Evolutionary conservation across 2,113 vertebrate genomes (phyloP).

Genomic region (Monopterus albus): DNA sequence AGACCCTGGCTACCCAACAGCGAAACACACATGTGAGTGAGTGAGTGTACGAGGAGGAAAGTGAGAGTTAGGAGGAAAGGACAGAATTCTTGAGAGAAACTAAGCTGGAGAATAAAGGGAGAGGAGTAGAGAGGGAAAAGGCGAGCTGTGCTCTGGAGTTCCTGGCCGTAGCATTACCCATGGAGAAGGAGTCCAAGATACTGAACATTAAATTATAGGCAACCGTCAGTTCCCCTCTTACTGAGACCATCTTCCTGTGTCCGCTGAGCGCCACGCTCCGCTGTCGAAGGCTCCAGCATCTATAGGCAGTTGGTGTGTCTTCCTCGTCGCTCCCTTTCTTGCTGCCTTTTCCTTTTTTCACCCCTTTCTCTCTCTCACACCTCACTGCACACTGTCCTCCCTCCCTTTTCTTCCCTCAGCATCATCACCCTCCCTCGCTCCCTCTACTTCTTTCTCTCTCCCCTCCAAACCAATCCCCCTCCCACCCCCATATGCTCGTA

Average conservation of each 20-base stretch:
- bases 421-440: slow-evolving; percentile 47
- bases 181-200: slow-evolving; percentile 90
- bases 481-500: slow-evolving; percentile 55
- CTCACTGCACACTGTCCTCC: slow-evolving; percentile 62
- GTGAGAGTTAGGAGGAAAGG: slow-evolving; percentile 57
- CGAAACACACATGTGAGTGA: slow-evolving; percentile 1
- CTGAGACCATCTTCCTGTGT: slow-evolving; percentile 87
- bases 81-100: slow-evolving; percentile 66
- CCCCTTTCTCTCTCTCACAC: slow-evolving; percentile 56
- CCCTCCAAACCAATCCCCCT: slow-evolving; percentile 40
- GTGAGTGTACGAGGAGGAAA: slow-evolving; percentile 40
- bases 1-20: slow-evolving; percentile 45
- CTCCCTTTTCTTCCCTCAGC: slow-evolving; percentile 67
- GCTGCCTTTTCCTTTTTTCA: slow-evolving; percentile 69
- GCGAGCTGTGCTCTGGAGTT: slow-evolving; percentile 70
- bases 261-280: slow-evolving; percentile 83
- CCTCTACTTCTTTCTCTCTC: slow-evolving; percentile 9
- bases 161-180: slow-evolving; percentile 85
- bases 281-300: slow-evolving; percentile 83
- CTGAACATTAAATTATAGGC: slow-evolving; percentile 92
- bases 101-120: slow-evolving; percentile 55
- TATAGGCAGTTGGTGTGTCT: slow-evolving; percentile 77
- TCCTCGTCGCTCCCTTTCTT: slow-evolving; percentile 66
- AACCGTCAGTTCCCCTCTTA: slow-evolving; percentile 90
- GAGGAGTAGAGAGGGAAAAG: slow-evolving; percentile 51